Evolutionary conservation across 2,888 invertebrate species (phyloP), one percentile per base, ranked within the genome.

Genomic region (Mamestra brassicae): DNA sequence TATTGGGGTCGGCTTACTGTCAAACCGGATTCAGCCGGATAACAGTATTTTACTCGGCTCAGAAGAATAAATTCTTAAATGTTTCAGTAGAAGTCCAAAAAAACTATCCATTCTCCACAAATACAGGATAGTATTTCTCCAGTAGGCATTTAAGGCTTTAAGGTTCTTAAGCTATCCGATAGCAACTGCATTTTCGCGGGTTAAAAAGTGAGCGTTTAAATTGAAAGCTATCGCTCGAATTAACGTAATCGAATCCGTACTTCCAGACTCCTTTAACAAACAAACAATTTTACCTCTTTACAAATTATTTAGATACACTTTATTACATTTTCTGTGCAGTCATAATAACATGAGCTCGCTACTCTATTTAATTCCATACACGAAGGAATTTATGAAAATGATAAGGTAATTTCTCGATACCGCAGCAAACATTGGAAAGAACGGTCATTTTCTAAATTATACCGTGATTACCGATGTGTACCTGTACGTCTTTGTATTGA

Each of bases 371-470:
- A 62, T 68, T 73, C n/a, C 34, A 78, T 47, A 38, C 45, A 57
- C 67, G 78, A 64, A 83, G 13, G 50, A 58, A 55, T 73, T 73
- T 62, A 74, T 73, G 34, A 26, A 65, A 63, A 54, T 61, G 8
- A 55, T 67, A 36, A 60, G 74, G 70, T 74, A 61, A 64, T 74
- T 73, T 78, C 50, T 65, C 42, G 58, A 60, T 55, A 55, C 60
- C 7, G 38, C 34, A 57, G 38, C 26, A 78, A 60, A 83, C 63
- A 68, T 67, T 64, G 67, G 26, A 70, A 63, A 66, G 42, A 15
- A 54, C 50, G 45, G 80, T 58, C n/a, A 76, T 71, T 80, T 71
- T 65, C 52, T 68, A 55, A 83, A 83, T 79, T 65, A 71, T 50
- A 68, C 50, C 6, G 36, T 47, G 34, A 62, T 67, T 76, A 81